Evolutionary conservation across 1,140 invertebrate species (phyloP), one percentile per base, ranked within the genome.

Genomic region (Venustaconcha ellipsiformis): DNA sequence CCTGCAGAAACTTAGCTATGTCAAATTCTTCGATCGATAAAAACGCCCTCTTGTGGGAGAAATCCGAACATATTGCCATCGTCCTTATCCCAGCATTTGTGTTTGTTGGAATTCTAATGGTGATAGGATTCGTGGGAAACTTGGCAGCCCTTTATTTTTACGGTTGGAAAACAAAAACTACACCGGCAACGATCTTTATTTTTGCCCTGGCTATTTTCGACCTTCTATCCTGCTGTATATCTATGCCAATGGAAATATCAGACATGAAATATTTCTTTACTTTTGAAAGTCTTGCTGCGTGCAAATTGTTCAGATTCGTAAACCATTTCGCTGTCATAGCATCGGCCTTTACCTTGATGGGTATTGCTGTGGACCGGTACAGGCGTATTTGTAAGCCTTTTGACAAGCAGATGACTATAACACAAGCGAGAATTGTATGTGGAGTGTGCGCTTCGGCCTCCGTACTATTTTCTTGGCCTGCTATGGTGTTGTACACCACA

Each of bases 331-430:
- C 82, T n/a, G 83, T 82, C 56, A 83, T 82, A 64, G 72, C 78
- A n/a, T 78, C 84, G 1, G 63, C 77, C 15, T 76, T 78, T 13
- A 80, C 81, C 15, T 70, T 85, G 14, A 59, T 83, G 5, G 65
- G 77, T 65, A 85, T 85, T 26, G 81, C 84, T 55, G 57, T 82
- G n/a, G 84, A 85, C 70, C 69, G 84, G 11, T 85, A 80, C 79
- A 78, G 79, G 14, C 74, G 79, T 20, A 83, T 85, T n/a, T 85
- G 84, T 62, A 79, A 79, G 37, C 84, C 84, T 3, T 77, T 80
- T 56, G 75, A 77, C 15, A 57, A 57, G 26, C 75, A 76, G 37
- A 69, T 77, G 58, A 65, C 71, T 6, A 67, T 73, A 17, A 60
- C 57, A 57, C 57, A 67, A 15, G 70, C 74, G 5, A 60, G 66